Percentiles rank a stretch among this genome's conserved stretches.
Conservation (phyloP, 1,140 invertebrate species). For the Cydia strobilella region DNA sequence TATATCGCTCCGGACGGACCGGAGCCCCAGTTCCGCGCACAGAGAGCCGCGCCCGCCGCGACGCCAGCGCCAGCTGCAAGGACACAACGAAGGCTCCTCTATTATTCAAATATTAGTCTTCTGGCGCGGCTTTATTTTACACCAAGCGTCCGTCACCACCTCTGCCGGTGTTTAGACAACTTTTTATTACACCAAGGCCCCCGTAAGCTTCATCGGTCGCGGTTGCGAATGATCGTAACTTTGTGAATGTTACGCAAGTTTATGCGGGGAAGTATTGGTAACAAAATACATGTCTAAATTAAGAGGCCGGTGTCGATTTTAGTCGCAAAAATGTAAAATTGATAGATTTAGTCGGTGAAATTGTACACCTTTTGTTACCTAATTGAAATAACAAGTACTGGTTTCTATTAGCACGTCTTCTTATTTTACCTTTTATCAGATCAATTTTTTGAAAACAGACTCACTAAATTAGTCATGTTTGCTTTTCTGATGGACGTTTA, state of each 20-base stretch:
- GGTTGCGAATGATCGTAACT: slow-evolving; percentile 19
- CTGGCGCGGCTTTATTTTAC: slow-evolving; percentile 44
- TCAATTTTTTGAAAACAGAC: too few species aligned
- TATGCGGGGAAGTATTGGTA: background rate
- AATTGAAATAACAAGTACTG: too few species aligned
- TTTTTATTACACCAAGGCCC: slow-evolving; percentile 20
- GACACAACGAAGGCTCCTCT: slow-evolving; percentile 40
- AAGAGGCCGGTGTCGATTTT: too few species aligned
- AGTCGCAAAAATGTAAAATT: too few species aligned
- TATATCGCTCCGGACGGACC: background rate
- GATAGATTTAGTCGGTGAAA: too few species aligned
- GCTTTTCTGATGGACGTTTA: too few species aligned
- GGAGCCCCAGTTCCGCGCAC: background rate
- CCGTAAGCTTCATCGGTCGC: slow-evolving; percentile 15
- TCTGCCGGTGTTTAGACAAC: slow-evolving; percentile 7
- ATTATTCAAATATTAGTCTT: slow-evolving; percentile 56
- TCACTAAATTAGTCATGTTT: too few species aligned
- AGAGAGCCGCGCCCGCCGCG: background rate
- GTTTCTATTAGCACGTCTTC: too few species aligned
- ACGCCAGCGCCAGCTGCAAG: slow-evolving; percentile 36
- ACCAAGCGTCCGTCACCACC: slow-evolving; percentile 35
- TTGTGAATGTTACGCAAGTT: slow-evolving; percentile 1
- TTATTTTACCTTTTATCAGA: too few species aligned
- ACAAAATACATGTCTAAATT: background rate
- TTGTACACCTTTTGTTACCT: too few species aligned